Evolutionary conservation across 2,888 invertebrate genomes (phyloP), one percentile per base, ranked within the genome.

Genomic region (Drosophila merina): DNA sequence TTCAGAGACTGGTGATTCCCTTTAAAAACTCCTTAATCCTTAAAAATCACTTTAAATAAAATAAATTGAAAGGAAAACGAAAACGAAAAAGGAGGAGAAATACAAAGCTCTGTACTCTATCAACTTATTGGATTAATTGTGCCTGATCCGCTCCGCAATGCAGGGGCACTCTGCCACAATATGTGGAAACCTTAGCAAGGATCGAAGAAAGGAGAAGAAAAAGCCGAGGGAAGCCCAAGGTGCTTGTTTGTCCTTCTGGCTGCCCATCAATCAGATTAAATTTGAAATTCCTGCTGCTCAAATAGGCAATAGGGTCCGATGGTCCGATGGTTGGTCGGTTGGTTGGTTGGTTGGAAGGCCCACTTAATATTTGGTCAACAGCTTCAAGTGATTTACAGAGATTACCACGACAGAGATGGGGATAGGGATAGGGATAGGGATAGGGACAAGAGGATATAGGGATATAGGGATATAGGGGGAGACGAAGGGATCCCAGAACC

Each of bases 321-420:
- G 36, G 14, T 14, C 1, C 26, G n/a, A 1, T 33, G 10, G n/a
- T 12, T 28, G 31, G 25, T 33, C n/a, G n/a, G 14, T 14, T 14
- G 36, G n/a, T 8, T 33, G 10, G n/a, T 12, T 28, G 31, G 25
- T 33, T 26, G 64, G 52, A 31, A 36, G 45, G 44, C 67, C 52
- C 67, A 64, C 63, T 63, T 63, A 63, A 63, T 63, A 64, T 64
- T 64, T 64, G 63, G 67, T 51, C 64, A 64, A 64, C 64, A 64
- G 67, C 64, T 64, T 67, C 67, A 45, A 64, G 64, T 64, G 64
- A 64, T 64, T 64, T 64, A 64, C 67, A 67, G 67, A 64, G 64
- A 64, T 64, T 64, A 64, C n/a, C 40, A 20, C 2, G 40, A 42
- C 1, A 20, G 40, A 44, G 64, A 12, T 30, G 52, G 20, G 25